A percentile compares a stretch with the other conserved stretches of the same genome.
Evolutionary conservation across 1,140 invertebrate genomes (phyloP).

Genomic region (Prorops nasuta): DNA sequence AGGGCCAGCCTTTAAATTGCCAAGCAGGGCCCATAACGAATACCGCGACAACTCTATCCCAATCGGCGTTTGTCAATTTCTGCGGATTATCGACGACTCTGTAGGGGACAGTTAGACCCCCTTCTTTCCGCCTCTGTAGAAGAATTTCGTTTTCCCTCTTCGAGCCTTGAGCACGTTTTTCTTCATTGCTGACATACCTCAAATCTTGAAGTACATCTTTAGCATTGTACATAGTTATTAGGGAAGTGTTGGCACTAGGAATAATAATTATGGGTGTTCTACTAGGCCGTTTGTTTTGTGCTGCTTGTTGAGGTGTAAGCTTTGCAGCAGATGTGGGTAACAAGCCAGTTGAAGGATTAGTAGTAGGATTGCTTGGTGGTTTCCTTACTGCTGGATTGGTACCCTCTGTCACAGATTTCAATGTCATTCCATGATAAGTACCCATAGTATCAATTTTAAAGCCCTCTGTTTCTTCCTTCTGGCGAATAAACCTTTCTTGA

Average conservation of each 20-base stretch:
- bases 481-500: constrained; percentile 92
- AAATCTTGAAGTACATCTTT: constrained; percentile 96
- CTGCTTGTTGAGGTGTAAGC: constrained; percentile 53
- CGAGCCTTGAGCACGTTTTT: constrained; percentile 81
- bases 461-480: constrained; percentile 93
- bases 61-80: constrained; percentile 88
- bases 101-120: constrained; percentile 78
- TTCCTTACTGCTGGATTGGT: constrained; percentile 63
- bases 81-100: constrained; percentile 94
- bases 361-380: constrained; percentile 48
- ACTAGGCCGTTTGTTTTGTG: constrained; percentile 75
- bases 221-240: constrained; percentile 97
- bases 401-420: constrained; percentile 96
- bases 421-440: constrained; percentile 95
- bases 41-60: constrained; percentile 97
- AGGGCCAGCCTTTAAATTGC: constrained; percentile 99
- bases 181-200: constrained; percentile 71
- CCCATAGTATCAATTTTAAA: constrained; percentile 98
- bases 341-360: constrained; percentile 41
- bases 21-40: constrained; percentile 99
- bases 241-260: constrained; percentile 89
- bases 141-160: constrained; percentile 93
- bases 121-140: constrained; percentile 80
- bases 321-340: constrained; percentile 61
- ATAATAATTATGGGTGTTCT: constrained; percentile 99